Base-by-base conservation (phyloP, 1,140 invertebrate genomes). In the Zaprionus ornatus region DNA sequence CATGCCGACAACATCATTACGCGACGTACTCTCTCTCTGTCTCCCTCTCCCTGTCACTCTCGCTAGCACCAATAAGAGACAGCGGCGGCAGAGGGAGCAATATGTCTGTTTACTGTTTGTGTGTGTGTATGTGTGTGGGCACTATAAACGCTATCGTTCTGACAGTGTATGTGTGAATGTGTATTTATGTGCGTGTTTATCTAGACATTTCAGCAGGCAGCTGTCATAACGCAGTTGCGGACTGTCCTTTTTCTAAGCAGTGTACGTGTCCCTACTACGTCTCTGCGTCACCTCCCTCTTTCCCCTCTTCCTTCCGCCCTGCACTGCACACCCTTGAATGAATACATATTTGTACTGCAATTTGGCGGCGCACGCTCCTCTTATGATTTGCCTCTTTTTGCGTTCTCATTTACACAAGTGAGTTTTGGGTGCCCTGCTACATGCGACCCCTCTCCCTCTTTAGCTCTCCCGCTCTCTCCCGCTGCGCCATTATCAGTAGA, bases 311-410 rank as follows among this genome's bases (percentile, higher is more conserved):
- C 54, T 3, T 7, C 52, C 2, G 10, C 15, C 5, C 27, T 15
- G 21, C 62, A 42, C 42, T 21, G 73, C 52, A 42, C 55, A 19
- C 52, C 52, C 65, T 17, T 40, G 54, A 45, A 37, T 69, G 40
- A 65, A 82, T 86, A 91, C 90, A 91, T 91, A 91, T 91, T 91
- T 91, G 88, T 85, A 79, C 77, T 91, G 88, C 88, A 91, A 90
- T 91, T 91, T 91, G 90, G 76, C 79, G 82, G 75, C 82, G 88
- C 80, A 77, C 79, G 70, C 52, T 77, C 76, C 82, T 86, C 83
- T 87, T 87, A 77, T 87, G 83, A 88, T 90, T 91, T 80, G 88
- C 88, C 85, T 91, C 88, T 91, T 91, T 91, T 91, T 91, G 78
- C 77, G 79, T 77, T 90, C 85, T 76, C 85, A 88, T 90, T 88